phyloP scores from a whole-genome alignment of 2,888 invertebrate species.

The Mimachlamys varia region DNA sequence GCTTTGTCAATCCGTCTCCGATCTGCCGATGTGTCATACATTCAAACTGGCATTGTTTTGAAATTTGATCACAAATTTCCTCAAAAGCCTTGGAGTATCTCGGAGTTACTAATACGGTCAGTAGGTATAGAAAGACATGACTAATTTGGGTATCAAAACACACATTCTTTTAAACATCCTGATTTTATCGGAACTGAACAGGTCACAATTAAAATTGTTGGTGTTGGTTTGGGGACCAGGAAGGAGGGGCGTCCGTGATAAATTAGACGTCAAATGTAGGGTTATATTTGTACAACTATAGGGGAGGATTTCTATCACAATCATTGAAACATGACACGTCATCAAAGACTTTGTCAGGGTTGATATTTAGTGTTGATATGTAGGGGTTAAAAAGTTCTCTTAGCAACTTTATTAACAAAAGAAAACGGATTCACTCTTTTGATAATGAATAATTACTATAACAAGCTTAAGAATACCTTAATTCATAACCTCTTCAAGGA shows the following conservation, averaged over 20 bases:
- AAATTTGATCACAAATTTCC: background rate
- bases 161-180: background rate
- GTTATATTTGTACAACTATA: background rate
- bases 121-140: background rate
- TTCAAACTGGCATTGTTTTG: background rate
- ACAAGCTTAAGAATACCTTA: no score
- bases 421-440: no score
- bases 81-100: background rate
- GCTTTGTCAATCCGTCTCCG: background rate
- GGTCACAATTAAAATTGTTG: slow-evolving; percentile 4
- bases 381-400: background rate
- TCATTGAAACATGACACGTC: background rate
- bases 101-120: background rate
- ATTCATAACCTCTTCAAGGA: no score
- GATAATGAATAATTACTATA: no score
- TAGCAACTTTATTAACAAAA: background rate
- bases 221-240: background rate
- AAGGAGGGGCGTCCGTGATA: background rate
- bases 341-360: background rate
- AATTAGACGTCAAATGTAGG: background rate
- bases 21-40: slow-evolving; percentile 2
- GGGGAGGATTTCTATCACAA: background rate
- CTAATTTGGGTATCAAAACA: slow-evolving; percentile 3
- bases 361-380: background rate
- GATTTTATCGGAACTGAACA: background rate